Conservation (phyloP, 2,113 vertebrate species). For the Phalacrocorax carbo region DNA sequence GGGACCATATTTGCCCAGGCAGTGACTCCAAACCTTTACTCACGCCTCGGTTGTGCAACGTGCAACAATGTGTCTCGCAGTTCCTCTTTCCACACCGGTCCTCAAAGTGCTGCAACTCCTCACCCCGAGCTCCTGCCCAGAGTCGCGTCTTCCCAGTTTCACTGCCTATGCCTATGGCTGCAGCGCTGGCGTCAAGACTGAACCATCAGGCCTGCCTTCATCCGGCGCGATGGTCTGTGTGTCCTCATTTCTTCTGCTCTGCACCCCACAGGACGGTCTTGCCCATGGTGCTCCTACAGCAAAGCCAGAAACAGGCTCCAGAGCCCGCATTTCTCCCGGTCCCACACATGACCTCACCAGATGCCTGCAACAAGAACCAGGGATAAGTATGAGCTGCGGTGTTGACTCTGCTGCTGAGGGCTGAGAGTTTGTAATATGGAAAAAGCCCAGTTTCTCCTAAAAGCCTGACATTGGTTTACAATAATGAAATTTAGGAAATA, state of each 20-base stretch:
- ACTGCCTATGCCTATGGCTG: background rate
- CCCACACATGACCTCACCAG: rapidly evolving
- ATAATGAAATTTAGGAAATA: background rate
- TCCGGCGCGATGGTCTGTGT: rapidly evolving
- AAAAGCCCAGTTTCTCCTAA: background rate
- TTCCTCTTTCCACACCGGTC: background rate
- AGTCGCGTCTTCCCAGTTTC: background rate
- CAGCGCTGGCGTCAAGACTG: background rate
- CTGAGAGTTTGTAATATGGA: too few species aligned
- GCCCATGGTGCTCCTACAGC: background rate
- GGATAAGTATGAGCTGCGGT: rapidly evolving
- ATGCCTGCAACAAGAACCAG: background rate
- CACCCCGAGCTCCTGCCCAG: background rate
- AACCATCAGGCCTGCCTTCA: background rate
- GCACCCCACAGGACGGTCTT: rapidly evolving
- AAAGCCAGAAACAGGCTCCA: background rate
- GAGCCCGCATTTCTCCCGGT: rapidly evolving
- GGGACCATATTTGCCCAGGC: background rate
- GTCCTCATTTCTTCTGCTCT: rapidly evolving
- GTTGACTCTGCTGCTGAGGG: background rate
- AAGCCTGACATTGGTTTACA: background rate
- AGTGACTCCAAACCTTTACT: background rate
- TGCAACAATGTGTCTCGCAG: background rate
- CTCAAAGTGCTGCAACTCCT: background rate
- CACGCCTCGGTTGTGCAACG: background rate